Evolutionary conservation across 1,140 invertebrate species (phyloP).

Genomic region (Drosophila persimilis): DNA sequence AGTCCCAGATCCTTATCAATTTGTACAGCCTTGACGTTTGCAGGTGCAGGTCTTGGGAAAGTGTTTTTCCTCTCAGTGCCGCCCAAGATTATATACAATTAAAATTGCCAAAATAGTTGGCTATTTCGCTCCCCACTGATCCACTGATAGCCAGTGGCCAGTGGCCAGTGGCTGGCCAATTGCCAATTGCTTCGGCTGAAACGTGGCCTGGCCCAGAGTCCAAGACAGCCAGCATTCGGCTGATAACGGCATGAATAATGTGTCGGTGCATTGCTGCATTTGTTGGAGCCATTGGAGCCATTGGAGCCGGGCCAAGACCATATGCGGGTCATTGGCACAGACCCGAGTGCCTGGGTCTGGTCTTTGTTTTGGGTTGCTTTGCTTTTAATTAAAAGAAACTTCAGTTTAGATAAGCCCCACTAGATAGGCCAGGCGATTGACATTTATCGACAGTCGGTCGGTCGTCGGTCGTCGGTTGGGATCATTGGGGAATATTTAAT

Average conservation of each 20-base stretch:
- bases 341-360: background rate
- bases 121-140: conserved; percentile 26
- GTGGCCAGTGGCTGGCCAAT: conserved; percentile 33
- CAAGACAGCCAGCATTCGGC: conserved; percentile 55
- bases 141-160: conserved; percentile 20
- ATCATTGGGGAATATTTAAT: conserved; percentile 52
- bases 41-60: conserved; percentile 69
- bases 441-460: conserved; percentile 58
- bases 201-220: conserved; percentile 6
- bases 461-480: background rate
- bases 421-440: conserved; percentile 59
- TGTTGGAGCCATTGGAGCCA: conserved; percentile 41
- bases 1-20: conserved; percentile 46
- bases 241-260: conserved; percentile 80
- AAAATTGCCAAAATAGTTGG: conserved; percentile 55
- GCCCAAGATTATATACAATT: conserved; percentile 27
- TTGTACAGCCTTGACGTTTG: conserved; percentile 52
- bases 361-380: conserved; percentile 57
- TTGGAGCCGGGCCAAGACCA: conserved; percentile 49
- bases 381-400: conserved; percentile 82
- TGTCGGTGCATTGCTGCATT: conserved; percentile 79
- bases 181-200: conserved; percentile 21
- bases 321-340: conserved; percentile 77
- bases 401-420: conserved; percentile 69
- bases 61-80: conserved; percentile 56